phyloP scores from a whole-genome alignment of 2,113 vertebrate species.

The Leptobrachium ailaonicum region DNA sequence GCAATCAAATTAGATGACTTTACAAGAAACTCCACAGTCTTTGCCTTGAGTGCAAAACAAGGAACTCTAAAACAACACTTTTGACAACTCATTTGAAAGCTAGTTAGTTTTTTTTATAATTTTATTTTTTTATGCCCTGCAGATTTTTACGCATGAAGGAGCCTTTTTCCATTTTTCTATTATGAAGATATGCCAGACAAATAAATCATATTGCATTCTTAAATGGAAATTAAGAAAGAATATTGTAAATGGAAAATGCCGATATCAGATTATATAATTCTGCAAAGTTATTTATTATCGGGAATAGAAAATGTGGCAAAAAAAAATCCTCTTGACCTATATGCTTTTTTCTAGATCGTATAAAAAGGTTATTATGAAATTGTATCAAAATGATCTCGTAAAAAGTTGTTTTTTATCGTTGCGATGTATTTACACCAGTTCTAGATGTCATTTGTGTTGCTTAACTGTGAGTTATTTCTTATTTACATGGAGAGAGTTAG shows the following conservation, averaged over 20 bases:
- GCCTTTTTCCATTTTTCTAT: not conserved
- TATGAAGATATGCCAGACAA: slow-evolving; percentile 23
- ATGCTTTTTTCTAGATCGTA: slow-evolving; percentile 40
- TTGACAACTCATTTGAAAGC: slow-evolving; percentile 14
- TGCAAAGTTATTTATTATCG: slow-evolving; percentile 39
- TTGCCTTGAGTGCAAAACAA: slow-evolving; percentile 18
- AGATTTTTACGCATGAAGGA: slow-evolving; percentile 13
- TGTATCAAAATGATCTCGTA: slow-evolving; percentile 48
- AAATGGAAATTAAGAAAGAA: slow-evolving; percentile 24
- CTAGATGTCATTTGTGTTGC: slow-evolving; percentile 37
- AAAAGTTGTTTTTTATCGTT: slow-evolving; percentile 46
- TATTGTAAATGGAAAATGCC: slow-evolving; percentile 22
- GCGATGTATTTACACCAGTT: slow-evolving; percentile 23
- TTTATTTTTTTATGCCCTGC: slow-evolving; percentile 9
- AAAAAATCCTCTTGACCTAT: slow-evolving; percentile 42
- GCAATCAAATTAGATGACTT: slow-evolving; percentile 24
- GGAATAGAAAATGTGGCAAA: slow-evolving; percentile 21
- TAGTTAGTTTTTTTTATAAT: not conserved
- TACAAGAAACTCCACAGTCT: slow-evolving; percentile 3
- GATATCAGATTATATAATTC: slow-evolving; percentile 17
- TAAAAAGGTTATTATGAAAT: slow-evolving; percentile 44
- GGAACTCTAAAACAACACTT: not conserved
- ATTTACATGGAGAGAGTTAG: slow-evolving; percentile 4
- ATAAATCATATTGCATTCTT: slow-evolving; percentile 34
- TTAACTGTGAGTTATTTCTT: slow-evolving; percentile 26